phyloP scores from a whole-genome alignment of 2,888 invertebrate species.

The Clanis bilineata region DNA sequence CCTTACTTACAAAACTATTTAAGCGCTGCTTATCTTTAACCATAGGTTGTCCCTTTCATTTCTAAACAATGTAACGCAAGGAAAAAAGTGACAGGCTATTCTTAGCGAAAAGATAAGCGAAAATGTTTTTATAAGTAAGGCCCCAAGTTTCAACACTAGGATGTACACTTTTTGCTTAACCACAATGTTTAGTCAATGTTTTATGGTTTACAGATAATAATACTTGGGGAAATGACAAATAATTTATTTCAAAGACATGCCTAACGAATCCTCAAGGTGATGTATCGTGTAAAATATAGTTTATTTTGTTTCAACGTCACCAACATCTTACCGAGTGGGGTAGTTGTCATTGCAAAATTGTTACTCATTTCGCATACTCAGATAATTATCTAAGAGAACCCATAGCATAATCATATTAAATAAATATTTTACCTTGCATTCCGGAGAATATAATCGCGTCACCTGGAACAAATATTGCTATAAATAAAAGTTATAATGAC shows the following conservation, averaged over 20 bases:
- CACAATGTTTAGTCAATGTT: too few species aligned
- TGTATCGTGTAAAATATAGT: background rate
- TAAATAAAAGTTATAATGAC: background rate
- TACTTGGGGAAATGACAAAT: background rate
- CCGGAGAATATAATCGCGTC: constrained; percentile 84
- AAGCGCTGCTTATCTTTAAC: too few species aligned
- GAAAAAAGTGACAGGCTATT: too few species aligned
- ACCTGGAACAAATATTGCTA: constrained; percentile 72
- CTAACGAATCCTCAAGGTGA: background rate
- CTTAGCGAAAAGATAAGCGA: too few species aligned
- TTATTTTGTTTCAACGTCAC: constrained; percentile 2
- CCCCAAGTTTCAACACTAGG: too few species aligned
- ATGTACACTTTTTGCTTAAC: background rate
- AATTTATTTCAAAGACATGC: background rate
- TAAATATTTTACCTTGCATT: constrained; percentile 79
- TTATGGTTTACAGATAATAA: too few species aligned
- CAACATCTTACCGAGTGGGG: background rate
- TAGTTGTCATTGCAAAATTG: background rate
- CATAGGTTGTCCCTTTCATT: too few species aligned
- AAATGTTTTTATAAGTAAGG: too few species aligned
- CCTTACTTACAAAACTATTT: too few species aligned
- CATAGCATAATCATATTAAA: background rate
- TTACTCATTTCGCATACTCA: background rate
- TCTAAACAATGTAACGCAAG: too few species aligned
- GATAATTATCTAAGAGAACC: background rate